Evolutionary conservation across 1,140 invertebrate genomes (phyloP).

Genomic region (Psilanteris sp.): DNA sequence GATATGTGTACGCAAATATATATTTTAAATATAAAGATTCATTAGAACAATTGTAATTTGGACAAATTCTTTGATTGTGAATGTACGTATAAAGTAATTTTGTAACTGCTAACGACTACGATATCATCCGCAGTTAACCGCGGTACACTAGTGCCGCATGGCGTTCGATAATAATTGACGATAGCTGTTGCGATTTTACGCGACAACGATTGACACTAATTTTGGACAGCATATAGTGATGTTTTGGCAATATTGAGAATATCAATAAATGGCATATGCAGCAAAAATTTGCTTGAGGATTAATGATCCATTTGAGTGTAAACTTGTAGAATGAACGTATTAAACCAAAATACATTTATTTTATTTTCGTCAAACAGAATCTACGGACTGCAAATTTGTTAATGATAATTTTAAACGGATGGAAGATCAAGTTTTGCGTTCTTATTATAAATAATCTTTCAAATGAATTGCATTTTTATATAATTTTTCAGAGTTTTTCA

Average conservation of each 20-base stretch:
- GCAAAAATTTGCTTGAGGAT: slow-evolving; percentile 6
- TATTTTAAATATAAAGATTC: no score
- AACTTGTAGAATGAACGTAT: slow-evolving; percentile 21
- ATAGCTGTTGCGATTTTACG: slow-evolving; percentile 49
- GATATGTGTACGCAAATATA: no score
- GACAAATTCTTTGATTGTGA: neutral
- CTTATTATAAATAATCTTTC: no score
- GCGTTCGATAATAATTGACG: slow-evolving; percentile 52
- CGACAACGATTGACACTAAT: slow-evolving; percentile 53
- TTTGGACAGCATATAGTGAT: slow-evolving; percentile 51
- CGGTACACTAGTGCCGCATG: slow-evolving; percentile 28
- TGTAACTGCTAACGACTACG: slow-evolving; percentile 14
- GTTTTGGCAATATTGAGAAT: slow-evolving; percentile 34
- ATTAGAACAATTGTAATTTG: no score
- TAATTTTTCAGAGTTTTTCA: neutral
- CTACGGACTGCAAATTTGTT: no score
- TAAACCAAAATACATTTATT: no score
- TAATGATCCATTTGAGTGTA: slow-evolving; percentile 23
- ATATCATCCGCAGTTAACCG: slow-evolving; percentile 26
- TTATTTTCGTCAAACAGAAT: no score
- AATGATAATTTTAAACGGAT: no score
- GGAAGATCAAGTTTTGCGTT: no score
- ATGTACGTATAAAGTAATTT: slow-evolving; percentile 36
- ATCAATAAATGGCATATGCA: neutral
- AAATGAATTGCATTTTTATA: no score